Base-by-base conservation (phyloP, 2,113 vertebrate species). In the Grus americana region DNA sequence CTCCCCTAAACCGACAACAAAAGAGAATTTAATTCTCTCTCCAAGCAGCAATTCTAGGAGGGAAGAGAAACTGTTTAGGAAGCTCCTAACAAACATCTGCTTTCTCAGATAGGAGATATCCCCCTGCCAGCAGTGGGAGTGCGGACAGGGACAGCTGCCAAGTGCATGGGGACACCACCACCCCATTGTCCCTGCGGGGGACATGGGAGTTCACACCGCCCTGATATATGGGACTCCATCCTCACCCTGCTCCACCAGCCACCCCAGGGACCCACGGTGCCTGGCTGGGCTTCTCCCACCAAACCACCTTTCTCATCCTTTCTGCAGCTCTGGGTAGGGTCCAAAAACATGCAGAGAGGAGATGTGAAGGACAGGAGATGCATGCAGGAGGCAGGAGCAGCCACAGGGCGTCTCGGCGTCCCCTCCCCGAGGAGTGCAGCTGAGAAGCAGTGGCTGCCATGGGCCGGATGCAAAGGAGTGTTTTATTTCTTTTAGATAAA, bases 1-100 rank as follows among this genome's bases (percentile, higher is more conserved):
- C 72, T 93, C 63, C 59, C 38, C 76, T 88, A 78, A 90, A 95
- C 32, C 3, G 6, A 86, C 89, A 93, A 91, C 76, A 95, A 95
- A 92, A 81, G 72, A 76, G 50, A 93, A 94, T 88, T 94, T 86
- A 88, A 96, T 95, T 95, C 80, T 88, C 72, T 93, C 50, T 47
- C 61, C 92, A 59, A 88, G 86, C 93, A 86, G 91, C 63, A 74
- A 23, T 88, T 88, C 86, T 90, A 78, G 3, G 62, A 96, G 86
- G 52, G 47, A 93, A 88, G 88, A 95, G 63, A 95, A 97, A 95
- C n/a, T 50, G 79, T 93, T 92, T 95, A 89, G 95, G 86, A 95
- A 95, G 94, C 70, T 95, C 49, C 91, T 52, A 75, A 87, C 59
- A 61, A 82, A 68, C 87, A 92, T 72, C 96, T 97, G 96, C 52